Evolutionary conservation across 2,797 vertebrate genomes (phyloP).

Genomic region (Aldrovandia affinis): DNA sequence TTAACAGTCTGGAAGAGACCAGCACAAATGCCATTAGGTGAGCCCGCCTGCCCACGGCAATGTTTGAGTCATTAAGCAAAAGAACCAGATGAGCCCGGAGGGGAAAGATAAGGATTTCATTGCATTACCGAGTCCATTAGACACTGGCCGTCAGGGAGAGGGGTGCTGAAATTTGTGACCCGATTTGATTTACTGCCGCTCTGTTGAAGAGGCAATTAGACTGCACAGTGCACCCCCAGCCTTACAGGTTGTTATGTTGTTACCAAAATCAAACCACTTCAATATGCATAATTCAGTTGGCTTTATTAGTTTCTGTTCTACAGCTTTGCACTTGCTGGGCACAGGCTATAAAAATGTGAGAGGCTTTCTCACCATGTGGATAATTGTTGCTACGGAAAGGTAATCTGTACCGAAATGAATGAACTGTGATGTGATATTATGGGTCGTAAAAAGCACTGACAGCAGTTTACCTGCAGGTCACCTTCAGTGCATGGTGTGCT

Average conservation of each 20-base stretch:
- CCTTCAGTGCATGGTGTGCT: not conserved
- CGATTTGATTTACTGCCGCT: conserved; percentile 72
- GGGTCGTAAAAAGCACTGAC: conserved; percentile 53
- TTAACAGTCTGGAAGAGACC: conserved; percentile 67
- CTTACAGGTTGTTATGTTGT: conserved; percentile 52
- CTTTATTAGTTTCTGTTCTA: conserved; percentile 28
- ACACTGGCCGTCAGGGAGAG: conserved; percentile 60
- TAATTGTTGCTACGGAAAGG: conserved; percentile 54
- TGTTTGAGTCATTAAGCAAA: conserved; percentile 67
- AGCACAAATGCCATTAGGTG: conserved; percentile 67
- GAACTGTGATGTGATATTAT: conserved; percentile 43
- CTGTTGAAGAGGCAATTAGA: conserved; percentile 71
- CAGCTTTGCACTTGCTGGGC: conserved; percentile 21
- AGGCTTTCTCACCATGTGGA: conserved; percentile 39
- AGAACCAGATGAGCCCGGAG: conserved; percentile 62
- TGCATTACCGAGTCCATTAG: conserved; percentile 74
- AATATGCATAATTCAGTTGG: conserved; percentile 63
- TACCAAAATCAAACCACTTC: conserved; percentile 56
- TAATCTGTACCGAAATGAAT: conserved; percentile 53
- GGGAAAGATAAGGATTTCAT: conserved; percentile 71
- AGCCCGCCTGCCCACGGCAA: conserved; percentile 52
- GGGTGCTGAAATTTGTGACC: conserved; percentile 71
- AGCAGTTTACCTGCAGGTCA: conserved; percentile 39
- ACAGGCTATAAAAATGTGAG: conserved; percentile 28
- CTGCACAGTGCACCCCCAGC: conserved; percentile 59